A percentile compares a stretch with the other conserved stretches of the same genome.
Conservation (phyloP, 2,113 vertebrate genomes). For the Melanostigma gelatinosum region DNA sequence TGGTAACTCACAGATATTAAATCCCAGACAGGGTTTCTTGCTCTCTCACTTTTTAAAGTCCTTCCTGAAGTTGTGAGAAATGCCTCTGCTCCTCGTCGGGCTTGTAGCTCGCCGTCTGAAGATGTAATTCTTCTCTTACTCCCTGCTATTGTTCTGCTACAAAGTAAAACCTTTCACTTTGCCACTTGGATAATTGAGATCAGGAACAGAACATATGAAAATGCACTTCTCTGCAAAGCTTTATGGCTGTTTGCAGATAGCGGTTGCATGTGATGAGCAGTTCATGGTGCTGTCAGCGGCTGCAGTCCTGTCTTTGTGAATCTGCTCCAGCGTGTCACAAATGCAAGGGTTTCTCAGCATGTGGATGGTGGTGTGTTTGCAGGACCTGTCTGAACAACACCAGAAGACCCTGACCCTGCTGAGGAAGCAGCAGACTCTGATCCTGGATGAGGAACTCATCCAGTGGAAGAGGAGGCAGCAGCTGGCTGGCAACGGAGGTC, state of each 20-base stretch:
- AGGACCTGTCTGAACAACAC: constrained; percentile 92
- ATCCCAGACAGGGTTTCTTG: neutral
- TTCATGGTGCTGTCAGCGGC: neutral
- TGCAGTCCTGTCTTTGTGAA: neutral
- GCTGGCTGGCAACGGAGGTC: constrained; percentile 90
- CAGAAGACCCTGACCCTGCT: constrained; percentile 91
- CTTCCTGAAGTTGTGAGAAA: neutral
- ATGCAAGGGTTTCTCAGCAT: constrained; percentile 15
- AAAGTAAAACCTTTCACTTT: no score
- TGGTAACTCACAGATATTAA: neutral
- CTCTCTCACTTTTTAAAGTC: neutral
- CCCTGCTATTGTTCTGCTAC: no score
- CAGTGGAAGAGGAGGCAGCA: constrained; percentile 94
- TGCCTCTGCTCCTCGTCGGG: no score
- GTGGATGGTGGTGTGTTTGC: constrained; percentile 33
- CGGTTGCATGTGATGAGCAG: no score
- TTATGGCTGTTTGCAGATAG: no score
- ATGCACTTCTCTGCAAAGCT: no score
- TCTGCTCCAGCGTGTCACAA: neutral
- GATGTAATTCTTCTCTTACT: no score
- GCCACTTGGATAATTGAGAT: no score
- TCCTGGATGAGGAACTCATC: constrained; percentile 92
- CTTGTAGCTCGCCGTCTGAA: no score
- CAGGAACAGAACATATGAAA: no score
- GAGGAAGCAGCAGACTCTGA: constrained; percentile 91